Evolutionary conservation across 2,888 invertebrate genomes (phyloP), one percentile per base, ranked within the genome.

Genomic region (Empis livida): DNA sequence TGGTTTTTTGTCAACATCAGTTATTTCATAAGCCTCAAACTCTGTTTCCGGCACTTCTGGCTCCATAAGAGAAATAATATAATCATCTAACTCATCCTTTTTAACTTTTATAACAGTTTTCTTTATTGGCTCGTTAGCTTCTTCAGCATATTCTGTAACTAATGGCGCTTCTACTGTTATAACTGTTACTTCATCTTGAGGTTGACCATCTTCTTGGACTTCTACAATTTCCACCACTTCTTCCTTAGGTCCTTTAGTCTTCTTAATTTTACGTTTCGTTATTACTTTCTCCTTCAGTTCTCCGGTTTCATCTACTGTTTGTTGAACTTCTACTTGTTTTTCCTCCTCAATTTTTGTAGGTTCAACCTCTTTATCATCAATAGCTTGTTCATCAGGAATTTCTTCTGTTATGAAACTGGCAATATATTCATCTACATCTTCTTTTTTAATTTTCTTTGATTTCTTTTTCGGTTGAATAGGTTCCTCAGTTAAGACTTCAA

Each of bases 211-310:
- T 44, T 64, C 52, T 56, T 71, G 63, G 14, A 70, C 59, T 6
- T 73, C 73, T 3, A 68, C 62, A n/a, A 70, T 68, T 57, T 71
- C 71, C 2, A 74, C 72, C 10, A 71, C 61, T 54, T 73, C 72
- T 50, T 68, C 59, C 44, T 72, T 71, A 0, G 59, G 58, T 2
- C 70, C 73, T 44, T 65, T 68, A 49, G 61, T 65, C 45, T 70
- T 71, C 53, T 69, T 75, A 2, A 73, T 67, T 4, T 67, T 63
- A 1, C 71, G 71, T 50, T 68, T 74, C 4, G 70, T 72, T 0
- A 64, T 65, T 4, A 61, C 65, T 42, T 65, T 64, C 48, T 61
- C 61, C 27, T 63, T 63, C 2, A 62, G 53, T 43, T 63, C 65
- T 2, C 66, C 68, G 17, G 27, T 37, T 15, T 35, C 38, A 4